phyloP scores from a whole-genome alignment of 2,888 invertebrate species.

The Volucella bombylans region DNA sequence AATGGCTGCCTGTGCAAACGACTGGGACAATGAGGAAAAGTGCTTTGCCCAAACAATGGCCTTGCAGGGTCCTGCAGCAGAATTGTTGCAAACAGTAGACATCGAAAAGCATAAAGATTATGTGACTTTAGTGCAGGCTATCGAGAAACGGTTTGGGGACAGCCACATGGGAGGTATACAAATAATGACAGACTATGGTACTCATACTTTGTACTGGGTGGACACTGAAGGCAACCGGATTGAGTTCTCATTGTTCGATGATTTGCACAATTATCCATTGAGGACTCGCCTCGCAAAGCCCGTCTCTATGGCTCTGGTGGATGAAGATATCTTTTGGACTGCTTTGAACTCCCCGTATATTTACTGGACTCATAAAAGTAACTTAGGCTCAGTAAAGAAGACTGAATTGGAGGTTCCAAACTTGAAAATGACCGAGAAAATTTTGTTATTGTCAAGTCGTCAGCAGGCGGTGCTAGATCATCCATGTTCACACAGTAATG shows the following conservation, averaged over 20 bases:
- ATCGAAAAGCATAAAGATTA: no score
- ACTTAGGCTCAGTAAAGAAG: conserved; percentile 79
- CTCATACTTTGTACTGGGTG: conserved; percentile 86
- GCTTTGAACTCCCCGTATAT: conserved; percentile 84
- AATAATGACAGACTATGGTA: conserved; percentile 82
- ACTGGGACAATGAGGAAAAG: no score
- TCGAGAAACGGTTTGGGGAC: no score
- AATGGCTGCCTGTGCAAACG: no score
- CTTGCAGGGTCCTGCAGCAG: no score
- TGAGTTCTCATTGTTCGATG: conserved; percentile 86
- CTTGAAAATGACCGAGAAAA: conserved; percentile 74
- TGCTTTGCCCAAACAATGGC: no score
- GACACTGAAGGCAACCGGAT: conserved; percentile 87
- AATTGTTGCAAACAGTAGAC: no score
- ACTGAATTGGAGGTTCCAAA: conserved; percentile 78
- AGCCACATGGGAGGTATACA: conserved; percentile 80
- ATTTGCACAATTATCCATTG: conserved; percentile 83
- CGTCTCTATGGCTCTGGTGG: conserved; percentile 85
- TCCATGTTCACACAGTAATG: conserved; percentile 85
- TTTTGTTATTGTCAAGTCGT: conserved; percentile 76
- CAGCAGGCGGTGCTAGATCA: conserved; percentile 80
- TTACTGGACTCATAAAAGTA: conserved; percentile 85
- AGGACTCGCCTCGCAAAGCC: conserved; percentile 83
- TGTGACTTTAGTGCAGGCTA: no score
- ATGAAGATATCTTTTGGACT: conserved; percentile 88